Evolutionary conservation across 2,113 vertebrate genomes (phyloP), one percentile per base, ranked within the genome.

Genomic region (Amblyornis subalaris): DNA sequence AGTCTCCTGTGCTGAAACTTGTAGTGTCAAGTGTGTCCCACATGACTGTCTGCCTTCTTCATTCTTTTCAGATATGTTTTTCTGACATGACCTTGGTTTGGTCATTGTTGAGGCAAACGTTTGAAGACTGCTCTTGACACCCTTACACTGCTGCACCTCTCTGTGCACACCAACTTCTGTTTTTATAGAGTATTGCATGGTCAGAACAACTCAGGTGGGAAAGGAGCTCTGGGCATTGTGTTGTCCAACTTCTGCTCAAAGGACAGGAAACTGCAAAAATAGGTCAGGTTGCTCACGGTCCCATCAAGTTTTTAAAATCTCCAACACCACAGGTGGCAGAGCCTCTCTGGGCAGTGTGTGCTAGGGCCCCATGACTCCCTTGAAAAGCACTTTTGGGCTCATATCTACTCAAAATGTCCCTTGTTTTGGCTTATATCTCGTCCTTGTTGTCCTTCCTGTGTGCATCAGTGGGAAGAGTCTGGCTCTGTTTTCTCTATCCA

Each of bases 51-150:
- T 92, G 17, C 24, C 21, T 8, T 21, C 53, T 72, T 88, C 3
- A 4, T 45, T 55, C 29, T 62, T 76, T 76, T 50, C 40, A 53
- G 47, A 2, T 28, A 9, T 0, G 0, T 66, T 40, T 82, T 75
- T 69, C 35, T 69, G 42, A 9, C 40, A 35, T 14, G 15, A 51
- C 21, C 35, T 87, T 31, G 33, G 6, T 48, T 83, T 78, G 12
- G 36, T 81, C 14, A 16, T 12, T 71, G 16, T 19, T 75, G 26
- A 42, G 55, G 48, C 3, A 36, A 87, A 64, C 0, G 0, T 35
- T 48, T 0, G 0, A 38, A 38, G 38, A 38, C 25, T 84, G 24
- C 21, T 55, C 36, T 48, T 3, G 9, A 51, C 31, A 31, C 4
- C 15, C 35, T 53, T 31, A 31, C 5, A 23, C 16, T 50, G 20